phyloP scores from a whole-genome alignment of 2,797 vertebrate genomes.

The Coranthus polyacanthus region DNA sequence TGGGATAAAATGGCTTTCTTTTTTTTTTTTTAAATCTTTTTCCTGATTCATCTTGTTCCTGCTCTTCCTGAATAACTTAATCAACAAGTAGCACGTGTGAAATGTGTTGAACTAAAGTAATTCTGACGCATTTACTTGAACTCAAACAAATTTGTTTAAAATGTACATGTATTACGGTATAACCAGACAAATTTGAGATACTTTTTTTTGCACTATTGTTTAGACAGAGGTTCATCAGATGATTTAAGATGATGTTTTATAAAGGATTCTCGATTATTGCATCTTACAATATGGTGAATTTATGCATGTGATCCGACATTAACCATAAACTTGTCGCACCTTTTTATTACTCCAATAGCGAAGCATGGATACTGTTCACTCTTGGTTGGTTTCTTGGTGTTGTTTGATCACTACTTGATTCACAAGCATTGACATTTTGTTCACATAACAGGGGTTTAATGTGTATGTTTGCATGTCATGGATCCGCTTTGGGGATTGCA shows the following conservation, averaged over 20 bases:
- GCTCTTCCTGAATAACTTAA: conserved; percentile 25
- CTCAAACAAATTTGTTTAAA: too few relatives aligned
- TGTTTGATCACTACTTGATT: conserved; percentile 42
- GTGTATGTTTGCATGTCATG: conserved; percentile 60
- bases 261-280: conserved; percentile 8
- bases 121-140: not conserved
- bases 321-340: conserved; percentile 36
- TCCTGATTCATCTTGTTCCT: conserved; percentile 7
- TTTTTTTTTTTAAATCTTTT: not conserved
- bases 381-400: conserved; percentile 50
- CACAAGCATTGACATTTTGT: conserved; percentile 31
- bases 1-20: conserved; percentile 16
- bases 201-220: too few relatives aligned
- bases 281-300: not conserved
- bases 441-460: conserved; percentile 40
- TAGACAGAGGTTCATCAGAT: too few relatives aligned
- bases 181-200: too few relatives aligned
- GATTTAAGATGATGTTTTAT: not conserved
- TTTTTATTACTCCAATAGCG: conserved; percentile 46
- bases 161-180: too few relatives aligned
- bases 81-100: conserved; percentile 9
- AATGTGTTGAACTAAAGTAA: conserved; percentile 12
- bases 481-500: conserved; percentile 42
- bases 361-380: conserved; percentile 62
- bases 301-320: conserved; percentile 51